Evolutionary conservation across 2,888 invertebrate species (phyloP).

Genomic region (Caenorhabditis panamensis): DNA sequence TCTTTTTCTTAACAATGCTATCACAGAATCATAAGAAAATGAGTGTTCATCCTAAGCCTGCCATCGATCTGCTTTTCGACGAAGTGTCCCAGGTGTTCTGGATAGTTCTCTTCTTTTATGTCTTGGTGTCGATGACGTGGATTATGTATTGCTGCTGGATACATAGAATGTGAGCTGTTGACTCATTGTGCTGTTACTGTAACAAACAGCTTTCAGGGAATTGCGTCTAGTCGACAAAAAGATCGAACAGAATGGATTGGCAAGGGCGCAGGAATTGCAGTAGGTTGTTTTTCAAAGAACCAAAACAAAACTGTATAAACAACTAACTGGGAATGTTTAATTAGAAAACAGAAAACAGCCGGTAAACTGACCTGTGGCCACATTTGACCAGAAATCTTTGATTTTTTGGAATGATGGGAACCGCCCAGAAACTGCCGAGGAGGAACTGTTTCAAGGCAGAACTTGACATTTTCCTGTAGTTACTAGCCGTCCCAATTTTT

Average conservation of each 20-base stretch:
- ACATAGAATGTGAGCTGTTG: conserved; percentile 30
- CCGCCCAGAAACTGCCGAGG: conserved; percentile 7
- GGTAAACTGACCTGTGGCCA: conserved; percentile 37
- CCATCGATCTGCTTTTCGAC: conserved; percentile 49
- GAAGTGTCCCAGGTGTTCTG: conserved; percentile 56
- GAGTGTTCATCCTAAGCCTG: conserved; percentile 10
- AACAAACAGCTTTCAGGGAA: conserved; percentile 27
- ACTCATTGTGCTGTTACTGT: too few species aligned
- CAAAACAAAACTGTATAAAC: not conserved
- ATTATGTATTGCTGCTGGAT: conserved; percentile 48
- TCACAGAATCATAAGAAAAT: conserved; percentile 16
- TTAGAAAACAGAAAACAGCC: conserved; percentile 8
- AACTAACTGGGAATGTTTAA: too few species aligned
- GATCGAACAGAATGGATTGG: conserved; percentile 42
- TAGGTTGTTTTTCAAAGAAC: conserved; percentile 27
- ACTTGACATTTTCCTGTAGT: not conserved
- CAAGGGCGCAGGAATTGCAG: conserved; percentile 43
- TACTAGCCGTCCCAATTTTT: too few species aligned
- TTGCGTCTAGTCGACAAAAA: conserved; percentile 43
- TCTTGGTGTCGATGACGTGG: conserved; percentile 51
- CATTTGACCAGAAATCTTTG: conserved; percentile 16
- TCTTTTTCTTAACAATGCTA: not conserved
- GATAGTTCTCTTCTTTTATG: conserved; percentile 52
- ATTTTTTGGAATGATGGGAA: not conserved
- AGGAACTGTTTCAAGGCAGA: too few species aligned